Evolutionary conservation across 1,140 invertebrate genomes (phyloP).

Genomic region (Pararge aegeria): DNA sequence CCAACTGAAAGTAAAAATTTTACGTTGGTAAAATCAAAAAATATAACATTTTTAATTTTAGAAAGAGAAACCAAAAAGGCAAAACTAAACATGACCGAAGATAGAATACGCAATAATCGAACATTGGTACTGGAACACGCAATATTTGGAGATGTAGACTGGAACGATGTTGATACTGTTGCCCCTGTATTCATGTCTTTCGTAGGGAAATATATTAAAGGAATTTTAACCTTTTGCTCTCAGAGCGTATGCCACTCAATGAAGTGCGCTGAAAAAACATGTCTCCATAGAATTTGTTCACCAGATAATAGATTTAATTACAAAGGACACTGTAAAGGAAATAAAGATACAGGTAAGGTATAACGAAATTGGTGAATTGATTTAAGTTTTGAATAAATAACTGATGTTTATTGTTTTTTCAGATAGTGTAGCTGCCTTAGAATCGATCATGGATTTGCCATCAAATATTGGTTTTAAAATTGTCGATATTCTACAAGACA

Average conservation of each 20-base stretch:
- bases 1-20: constrained; percentile 36
- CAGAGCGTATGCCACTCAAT: constrained; percentile 61
- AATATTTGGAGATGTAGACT: constrained; percentile 64
- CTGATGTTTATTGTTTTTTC: constrained; percentile 29
- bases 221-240: constrained; percentile 68
- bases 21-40: constrained; percentile 33
- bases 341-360: constrained; percentile 52
- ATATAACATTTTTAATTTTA: constrained; percentile 52
- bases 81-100: constrained; percentile 52
- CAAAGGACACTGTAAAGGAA: constrained; percentile 57
- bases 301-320: constrained; percentile 57
- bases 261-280: constrained; percentile 60
- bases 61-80: constrained; percentile 53
- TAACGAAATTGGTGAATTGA: constrained; percentile 1
- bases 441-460: constrained; percentile 62
- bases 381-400: background rate
- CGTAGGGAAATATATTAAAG: constrained; percentile 64
- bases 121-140: constrained; percentile 50
- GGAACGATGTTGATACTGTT: constrained; percentile 61
- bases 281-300: constrained; percentile 56
- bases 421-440: constrained; percentile 59
- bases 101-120: constrained; percentile 47
- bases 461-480: constrained; percentile 61
- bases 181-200: constrained; percentile 60
- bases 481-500: constrained; percentile 61